A percentile compares a stretch with the other conserved stretches of the same genome.
These are phyloP conservation scores for Ciconia boyciana DNA, from an alignment of 2,113 vertebrate species.

Conservation along the genomic window DNA sequence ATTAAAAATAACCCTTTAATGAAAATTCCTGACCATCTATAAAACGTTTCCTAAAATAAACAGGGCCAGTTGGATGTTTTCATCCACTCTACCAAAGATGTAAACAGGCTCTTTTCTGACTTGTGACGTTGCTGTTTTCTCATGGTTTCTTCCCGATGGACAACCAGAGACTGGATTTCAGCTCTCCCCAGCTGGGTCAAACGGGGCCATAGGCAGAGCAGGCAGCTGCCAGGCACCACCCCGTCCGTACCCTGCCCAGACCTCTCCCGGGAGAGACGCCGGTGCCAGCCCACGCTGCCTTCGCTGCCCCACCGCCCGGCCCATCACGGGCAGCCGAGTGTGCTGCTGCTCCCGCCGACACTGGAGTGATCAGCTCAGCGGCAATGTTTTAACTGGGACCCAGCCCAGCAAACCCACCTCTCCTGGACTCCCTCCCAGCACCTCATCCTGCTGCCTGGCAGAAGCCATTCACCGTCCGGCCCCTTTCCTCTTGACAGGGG, in stretches of 20 bases:
- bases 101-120: constrained; percentile 21
- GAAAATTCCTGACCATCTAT: not conserved
- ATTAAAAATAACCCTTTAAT: not conserved
- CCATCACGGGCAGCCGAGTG: fast-evolving
- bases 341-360: not conserved
- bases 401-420: not conserved
- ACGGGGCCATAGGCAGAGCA: not conserved
- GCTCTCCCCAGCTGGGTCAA: not conserved
- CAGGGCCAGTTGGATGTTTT: not conserved
- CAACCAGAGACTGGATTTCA: not conserved
- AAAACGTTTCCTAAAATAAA: constrained; percentile 1
- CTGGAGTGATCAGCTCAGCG: not conserved
- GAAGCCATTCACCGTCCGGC: fast-evolving
- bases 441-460: not conserved
- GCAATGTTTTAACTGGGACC: not conserved
- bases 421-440: not conserved
- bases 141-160: not conserved
- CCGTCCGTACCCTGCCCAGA: not conserved
- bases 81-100: not conserved
- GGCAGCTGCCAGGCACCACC: not conserved
- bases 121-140: not conserved
- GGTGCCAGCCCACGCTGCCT: fast-evolving
- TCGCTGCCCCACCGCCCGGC: fast-evolving
- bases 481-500: not conserved
- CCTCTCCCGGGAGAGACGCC: fast-evolving